A percentile compares a stretch with the other conserved stretches of the same genome.
Evolutionary conservation across 2,113 vertebrate genomes (phyloP).

Genomic region (Sciurus niger): DNA sequence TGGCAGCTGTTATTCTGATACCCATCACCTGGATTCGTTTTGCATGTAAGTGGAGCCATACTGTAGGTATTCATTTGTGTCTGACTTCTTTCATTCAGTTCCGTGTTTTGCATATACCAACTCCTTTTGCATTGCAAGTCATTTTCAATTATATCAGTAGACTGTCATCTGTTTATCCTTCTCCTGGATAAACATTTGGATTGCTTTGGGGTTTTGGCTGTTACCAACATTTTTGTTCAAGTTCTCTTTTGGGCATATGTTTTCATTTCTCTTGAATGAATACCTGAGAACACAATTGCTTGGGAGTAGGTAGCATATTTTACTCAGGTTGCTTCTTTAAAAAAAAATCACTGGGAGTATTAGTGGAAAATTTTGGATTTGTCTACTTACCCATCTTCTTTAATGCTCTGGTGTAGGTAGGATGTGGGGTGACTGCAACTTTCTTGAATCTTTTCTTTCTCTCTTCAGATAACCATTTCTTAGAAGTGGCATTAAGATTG

Average conservation of each 20-base stretch:
- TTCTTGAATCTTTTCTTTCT: constrained; percentile 31
- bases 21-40: background rate
- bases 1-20: background rate
- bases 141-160: background rate
- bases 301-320: background rate
- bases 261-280: constrained; percentile 50
- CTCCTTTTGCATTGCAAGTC: background rate
- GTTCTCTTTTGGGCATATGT: background rate
- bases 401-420: background rate
- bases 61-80: background rate
- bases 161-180: constrained; percentile 13
- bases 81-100: background rate
- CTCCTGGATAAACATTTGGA: background rate
- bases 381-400: background rate
- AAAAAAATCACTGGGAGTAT: background rate
- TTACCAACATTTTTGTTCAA: background rate
- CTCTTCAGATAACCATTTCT: background rate
- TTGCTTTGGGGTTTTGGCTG: constrained; percentile 35
- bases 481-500: background rate
- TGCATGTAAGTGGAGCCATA: background rate
- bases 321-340: background rate
- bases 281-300: background rate
- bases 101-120: background rate
- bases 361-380: background rate
- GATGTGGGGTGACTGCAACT: background rate